Evolutionary conservation across 1,140 invertebrate species (phyloP).

Genomic region (Lordiphosa collinella): DNA sequence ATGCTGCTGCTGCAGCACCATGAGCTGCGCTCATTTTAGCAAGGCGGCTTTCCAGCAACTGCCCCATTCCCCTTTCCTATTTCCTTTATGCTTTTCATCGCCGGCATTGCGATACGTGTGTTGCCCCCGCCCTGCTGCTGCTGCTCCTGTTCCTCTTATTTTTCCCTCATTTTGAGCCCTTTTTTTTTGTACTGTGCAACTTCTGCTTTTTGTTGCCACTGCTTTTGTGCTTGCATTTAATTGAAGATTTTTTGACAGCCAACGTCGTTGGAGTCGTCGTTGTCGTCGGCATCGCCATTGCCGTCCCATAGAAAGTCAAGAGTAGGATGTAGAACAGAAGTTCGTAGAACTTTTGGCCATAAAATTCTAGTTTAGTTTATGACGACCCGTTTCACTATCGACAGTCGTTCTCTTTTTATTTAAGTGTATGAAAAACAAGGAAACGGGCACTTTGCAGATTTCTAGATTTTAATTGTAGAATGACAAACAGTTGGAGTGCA

Average conservation of each 20-base stretch:
- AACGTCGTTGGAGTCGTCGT: conserved; percentile 54
- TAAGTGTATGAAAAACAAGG: conserved; percentile 11
- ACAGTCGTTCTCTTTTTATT: conserved; percentile 37
- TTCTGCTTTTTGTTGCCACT: conserved; percentile 38
- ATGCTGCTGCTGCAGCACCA: conserved; percentile 37
- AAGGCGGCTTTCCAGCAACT: conserved; percentile 8
- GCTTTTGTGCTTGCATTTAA: conserved; percentile 76
- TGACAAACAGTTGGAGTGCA: too few species aligned
- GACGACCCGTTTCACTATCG: conserved; percentile 65
- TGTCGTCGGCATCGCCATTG: too few species aligned
- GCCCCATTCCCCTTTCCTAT: background rate
- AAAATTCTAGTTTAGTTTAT: conserved; percentile 28
- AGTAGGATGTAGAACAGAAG: conserved; percentile 41
- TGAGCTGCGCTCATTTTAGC: conserved; percentile 42
- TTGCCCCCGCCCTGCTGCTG: conserved; percentile 19
- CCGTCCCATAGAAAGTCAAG: conserved; percentile 61
- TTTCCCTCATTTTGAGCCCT: conserved; percentile 13
- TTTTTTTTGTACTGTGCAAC: conserved; percentile 17
- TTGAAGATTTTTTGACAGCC: conserved; percentile 75
- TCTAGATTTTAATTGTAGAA: too few species aligned
- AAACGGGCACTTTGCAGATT: too few species aligned
- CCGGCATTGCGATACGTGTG: conserved; percentile 28
- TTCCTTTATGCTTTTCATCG: conserved; percentile 2
- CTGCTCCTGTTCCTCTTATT: conserved; percentile 15
- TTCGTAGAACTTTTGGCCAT: conserved; percentile 63